Evolutionary conservation across 2,888 invertebrate species (phyloP), one percentile per base, ranked within the genome.

Genomic region (Antheraea yamamai): DNA sequence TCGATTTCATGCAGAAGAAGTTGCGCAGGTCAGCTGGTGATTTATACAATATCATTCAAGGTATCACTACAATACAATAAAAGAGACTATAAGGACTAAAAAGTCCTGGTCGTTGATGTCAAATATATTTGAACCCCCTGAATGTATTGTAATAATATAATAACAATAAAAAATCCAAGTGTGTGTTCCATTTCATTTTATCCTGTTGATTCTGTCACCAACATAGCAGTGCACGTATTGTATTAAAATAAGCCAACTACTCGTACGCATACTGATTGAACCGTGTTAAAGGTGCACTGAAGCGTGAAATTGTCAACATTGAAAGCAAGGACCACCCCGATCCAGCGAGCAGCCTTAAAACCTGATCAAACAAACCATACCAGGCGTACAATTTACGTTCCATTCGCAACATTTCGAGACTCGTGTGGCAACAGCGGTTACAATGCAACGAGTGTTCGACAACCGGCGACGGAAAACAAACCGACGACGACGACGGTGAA

Each of bases 351-450:
- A 90, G 88, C 88, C 83, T 83, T 79, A 81, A 39, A 80, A 80
- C 74, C 80, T 83, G 85, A 83, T 87, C 86, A 84, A 88, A 88
- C 87, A 88, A 89, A 90, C 88, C 86, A 87, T 87, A 89, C 86
- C 86, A 83, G 85, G 84, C 84, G 82, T 77, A 82, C 85, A 83
- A 87, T 91, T 91, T 88, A 90, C 86, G 86, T 85, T 83, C 83
- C 85, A 85, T 83, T 84, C 82, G 86, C 85, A 86, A 87, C 76
- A 76, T 71, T 73, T 76, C 51, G 72, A 47, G 47, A 55, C 81
- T 82, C 80, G 83, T 83, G 84, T 83, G 78, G 82, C 86, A 85
- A 86, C 83, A 66, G 66, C 73, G 71, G 26, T 72, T 79, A 83
- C 84, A 84, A 84, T 82, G 82, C 79, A 85, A 82, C 78, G 77